phyloP scores from a whole-genome alignment of 2,888 invertebrate species.

The Lepetodrilus schrolli region DNA sequence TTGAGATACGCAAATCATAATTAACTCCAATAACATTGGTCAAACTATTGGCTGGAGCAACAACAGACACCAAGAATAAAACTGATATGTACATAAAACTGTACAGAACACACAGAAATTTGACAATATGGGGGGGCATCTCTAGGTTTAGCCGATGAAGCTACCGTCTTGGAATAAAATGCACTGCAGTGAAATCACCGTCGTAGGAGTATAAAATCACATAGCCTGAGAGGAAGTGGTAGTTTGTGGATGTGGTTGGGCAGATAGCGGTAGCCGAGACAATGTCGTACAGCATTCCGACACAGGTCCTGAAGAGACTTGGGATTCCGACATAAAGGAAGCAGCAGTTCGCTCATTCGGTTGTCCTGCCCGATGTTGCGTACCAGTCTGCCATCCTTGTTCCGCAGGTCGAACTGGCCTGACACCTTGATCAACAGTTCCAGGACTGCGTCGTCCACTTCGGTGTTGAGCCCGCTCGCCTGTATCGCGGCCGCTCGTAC shows the following conservation, averaged over 20 bases:
- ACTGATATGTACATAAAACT: too few species aligned
- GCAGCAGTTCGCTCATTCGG: slow-evolving; percentile 59
- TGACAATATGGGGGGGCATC: too few species aligned
- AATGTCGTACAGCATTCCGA: slow-evolving; percentile 58
- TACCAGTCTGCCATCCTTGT: slow-evolving; percentile 53
- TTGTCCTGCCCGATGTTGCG: slow-evolving; percentile 60
- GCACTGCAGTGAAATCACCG: slow-evolving; percentile 36
- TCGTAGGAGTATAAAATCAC: slow-evolving; percentile 60
- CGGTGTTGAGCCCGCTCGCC: slow-evolving; percentile 66
- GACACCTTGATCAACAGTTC: slow-evolving; percentile 67
- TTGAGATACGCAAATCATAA: too few species aligned
- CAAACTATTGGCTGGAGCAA: too few species aligned
- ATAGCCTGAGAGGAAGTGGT: slow-evolving; percentile 63
- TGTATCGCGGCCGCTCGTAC: slow-evolving; percentile 62
- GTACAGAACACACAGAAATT: too few species aligned
- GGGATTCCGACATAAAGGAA: slow-evolving; percentile 55
- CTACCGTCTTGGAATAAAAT: too few species aligned
- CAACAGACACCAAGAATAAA: too few species aligned
- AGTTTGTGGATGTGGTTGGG: slow-evolving; percentile 66
- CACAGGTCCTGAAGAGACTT: slow-evolving; percentile 64
- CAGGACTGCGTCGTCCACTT: slow-evolving; percentile 67
- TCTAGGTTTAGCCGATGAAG: too few species aligned
- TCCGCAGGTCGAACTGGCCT: slow-evolving; percentile 65
- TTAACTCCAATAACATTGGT: too few species aligned
- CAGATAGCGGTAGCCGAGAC: slow-evolving; percentile 63